Conservation (phyloP, 2,797 vertebrate species). For the Octomys mimax region DNA sequence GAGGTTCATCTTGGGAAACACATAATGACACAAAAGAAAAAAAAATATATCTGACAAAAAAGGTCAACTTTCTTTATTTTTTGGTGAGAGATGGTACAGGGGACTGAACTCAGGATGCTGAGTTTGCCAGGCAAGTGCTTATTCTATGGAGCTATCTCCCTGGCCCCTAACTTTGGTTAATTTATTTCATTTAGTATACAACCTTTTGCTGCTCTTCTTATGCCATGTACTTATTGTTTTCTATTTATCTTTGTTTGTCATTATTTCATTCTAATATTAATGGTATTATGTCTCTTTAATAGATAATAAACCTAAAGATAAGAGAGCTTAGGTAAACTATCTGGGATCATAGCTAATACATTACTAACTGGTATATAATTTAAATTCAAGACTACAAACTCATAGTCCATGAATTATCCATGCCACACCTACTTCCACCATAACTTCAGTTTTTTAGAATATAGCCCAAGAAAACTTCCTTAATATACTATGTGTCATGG, state of each 20-base stretch:
- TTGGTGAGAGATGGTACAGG: too few species aligned
- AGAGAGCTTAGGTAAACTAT: not conserved
- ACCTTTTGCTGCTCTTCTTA: not conserved
- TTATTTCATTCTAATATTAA: not conserved
- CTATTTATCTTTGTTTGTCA: not conserved
- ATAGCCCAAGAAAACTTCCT: not conserved
- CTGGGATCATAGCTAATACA: not conserved
- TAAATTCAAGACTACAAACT: not conserved
- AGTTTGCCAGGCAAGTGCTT: too few species aligned
- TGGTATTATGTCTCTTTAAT: not conserved
- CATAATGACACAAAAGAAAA: not conserved
- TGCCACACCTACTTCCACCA: not conserved
- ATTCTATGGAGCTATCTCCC: too few species aligned
- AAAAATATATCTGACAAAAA: not conserved
- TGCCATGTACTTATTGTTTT: not conserved
- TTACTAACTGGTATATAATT: not conserved
- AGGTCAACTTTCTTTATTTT: not conserved
- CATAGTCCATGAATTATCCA: not conserved
- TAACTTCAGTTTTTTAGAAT: not conserved
- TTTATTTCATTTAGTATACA: not conserved
- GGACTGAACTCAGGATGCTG: too few species aligned
- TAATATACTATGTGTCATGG: not conserved
- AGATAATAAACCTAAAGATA: not conserved
- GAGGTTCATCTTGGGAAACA: not conserved
- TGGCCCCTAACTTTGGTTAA: not conserved